These are phyloP conservation scores for Apotomis capreana DNA, from an alignment of 2,888 invertebrate species.

Conservation along the genomic window DNA sequence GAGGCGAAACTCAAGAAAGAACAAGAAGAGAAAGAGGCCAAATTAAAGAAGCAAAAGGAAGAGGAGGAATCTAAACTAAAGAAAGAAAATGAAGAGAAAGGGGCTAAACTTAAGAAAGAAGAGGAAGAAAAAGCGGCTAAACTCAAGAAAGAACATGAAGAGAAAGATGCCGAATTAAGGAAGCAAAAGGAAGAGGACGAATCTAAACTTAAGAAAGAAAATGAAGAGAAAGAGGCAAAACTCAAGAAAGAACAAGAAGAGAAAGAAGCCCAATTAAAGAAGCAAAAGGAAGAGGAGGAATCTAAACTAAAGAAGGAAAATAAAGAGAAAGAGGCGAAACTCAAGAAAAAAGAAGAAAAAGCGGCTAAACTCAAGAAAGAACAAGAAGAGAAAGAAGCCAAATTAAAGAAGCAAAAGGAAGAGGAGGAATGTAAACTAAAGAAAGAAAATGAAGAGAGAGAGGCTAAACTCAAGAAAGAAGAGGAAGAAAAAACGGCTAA, in stretches of 20 bases:
- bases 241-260: conserved; percentile 28
- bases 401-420: conserved; percentile 28
- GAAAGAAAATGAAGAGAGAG: conserved; percentile 43
- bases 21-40: conserved; percentile 15
- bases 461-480: conserved; percentile 13
- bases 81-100: conserved; percentile 41
- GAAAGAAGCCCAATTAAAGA: conserved; percentile 23
- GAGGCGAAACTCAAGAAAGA: conserved; percentile 4
- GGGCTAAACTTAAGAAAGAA: conserved; percentile 29
- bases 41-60: conserved; percentile 37
- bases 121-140: conserved; percentile 27
- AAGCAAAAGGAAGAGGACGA: conserved; percentile 35
- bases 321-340: conserved; percentile 1
- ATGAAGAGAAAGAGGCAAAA: conserved; percentile 43
- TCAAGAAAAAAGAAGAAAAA: not conserved
- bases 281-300: conserved; percentile 34
- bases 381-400: conserved; percentile 38
- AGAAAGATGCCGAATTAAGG: conserved; percentile 30
- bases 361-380: conserved; percentile 21
- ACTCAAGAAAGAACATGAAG: conserved; percentile 18
- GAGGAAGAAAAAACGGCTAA: conserved; percentile 30
- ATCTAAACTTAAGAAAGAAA: conserved; percentile 34
- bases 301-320: not conserved
- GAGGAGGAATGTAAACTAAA: conserved; percentile 1
- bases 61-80: conserved; percentile 7